Evolutionary conservation across 2,888 invertebrate genomes (phyloP).

Genomic region (Hemaris fuciformis): DNA sequence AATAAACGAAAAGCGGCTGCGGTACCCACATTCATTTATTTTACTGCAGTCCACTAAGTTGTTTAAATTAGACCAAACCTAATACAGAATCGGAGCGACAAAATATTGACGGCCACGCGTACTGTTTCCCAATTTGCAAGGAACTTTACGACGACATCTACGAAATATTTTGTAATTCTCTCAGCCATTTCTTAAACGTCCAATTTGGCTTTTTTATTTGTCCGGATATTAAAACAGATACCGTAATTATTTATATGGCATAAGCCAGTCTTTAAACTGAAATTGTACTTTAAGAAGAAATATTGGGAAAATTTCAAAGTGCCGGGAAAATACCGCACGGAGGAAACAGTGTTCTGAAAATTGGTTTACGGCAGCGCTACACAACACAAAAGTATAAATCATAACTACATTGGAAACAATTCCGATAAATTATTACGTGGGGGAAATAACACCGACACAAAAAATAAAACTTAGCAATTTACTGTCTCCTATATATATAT

Average conservation of each 20-base stretch:
- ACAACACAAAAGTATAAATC: slow-evolving; percentile 52
- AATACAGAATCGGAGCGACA: slow-evolving; percentile 33
- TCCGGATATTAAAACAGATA: not conserved
- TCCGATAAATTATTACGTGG: slow-evolving; percentile 51
- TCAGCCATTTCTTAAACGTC: not conserved
- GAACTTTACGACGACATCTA: slow-evolving; percentile 3
- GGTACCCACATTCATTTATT: slow-evolving; percentile 43
- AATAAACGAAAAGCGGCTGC: slow-evolving; percentile 54
- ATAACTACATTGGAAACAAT: slow-evolving; percentile 50
- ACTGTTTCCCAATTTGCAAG: slow-evolving; percentile 3
- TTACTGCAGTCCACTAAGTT: slow-evolving; percentile 41
- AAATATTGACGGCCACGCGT: slow-evolving; percentile 25
- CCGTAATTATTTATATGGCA: not conserved
- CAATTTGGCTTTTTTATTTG: not conserved
- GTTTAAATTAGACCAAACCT: slow-evolving; percentile 41
- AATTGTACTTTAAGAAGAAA: slow-evolving; percentile 8
- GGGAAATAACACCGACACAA: slow-evolving; percentile 45
- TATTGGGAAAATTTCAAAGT: slow-evolving; percentile 20
- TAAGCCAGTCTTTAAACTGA: not conserved
- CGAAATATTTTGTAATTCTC: slow-evolving; percentile 8
- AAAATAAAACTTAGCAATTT: slow-evolving; percentile 34
- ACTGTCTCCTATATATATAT: not conserved
- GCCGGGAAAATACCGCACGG: slow-evolving; percentile 10
- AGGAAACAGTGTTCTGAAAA: slow-evolving; percentile 30
- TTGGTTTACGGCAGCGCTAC: slow-evolving; percentile 37